Base-by-base conservation (phyloP, 2,888 invertebrate genomes). In the Dermolepida albohirtum region DNA sequence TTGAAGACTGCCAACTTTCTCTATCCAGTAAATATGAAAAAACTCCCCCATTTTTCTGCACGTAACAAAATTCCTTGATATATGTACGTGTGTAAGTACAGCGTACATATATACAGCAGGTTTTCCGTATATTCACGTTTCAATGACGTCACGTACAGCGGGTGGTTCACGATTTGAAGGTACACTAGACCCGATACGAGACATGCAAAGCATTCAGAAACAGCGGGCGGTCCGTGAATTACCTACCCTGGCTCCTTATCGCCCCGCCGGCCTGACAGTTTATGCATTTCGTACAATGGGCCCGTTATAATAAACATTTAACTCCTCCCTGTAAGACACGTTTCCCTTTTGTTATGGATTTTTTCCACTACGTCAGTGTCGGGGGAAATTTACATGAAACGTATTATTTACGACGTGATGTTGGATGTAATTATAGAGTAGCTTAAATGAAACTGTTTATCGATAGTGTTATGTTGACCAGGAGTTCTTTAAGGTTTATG, bases 61-160 rank as follows among this genome's bases (percentile, higher is more conserved):
- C 4, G 2, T 22, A 22, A 22, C 22, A 22, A 22, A 22, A 22
- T 22, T 22, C 22, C 22, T 22, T 22, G 22, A 22, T 22, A 22
- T 22, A 34, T 34, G 34, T 34, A 34, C 6, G 34, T 7, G 6
- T 34, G 34, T 8, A 34, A 34, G 10, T 34, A 22, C 22, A 22
- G 2, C 34, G 1, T 22, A 22, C 34, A 34, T 34, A 34, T 34
- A 34, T 6, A 34, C 4, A 34, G 6, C 6, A 34, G 34, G 5
- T 6, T 34, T 34, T 34, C 8, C 8, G 34, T 34, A 34, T 10
- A 34, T 34, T 34, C 34, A 1, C 34, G 34, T 34, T 34, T 5
- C 17, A 43, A 65, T 65, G 64, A 44, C 52, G 54, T 65, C 64
- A 65, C 52, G 64, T 43, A 52, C 52, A 44, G 64, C 64, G 52